Evolutionary conservation across 1,140 invertebrate genomes (phyloP).

Genomic region (Diuraphis noxia): DNA sequence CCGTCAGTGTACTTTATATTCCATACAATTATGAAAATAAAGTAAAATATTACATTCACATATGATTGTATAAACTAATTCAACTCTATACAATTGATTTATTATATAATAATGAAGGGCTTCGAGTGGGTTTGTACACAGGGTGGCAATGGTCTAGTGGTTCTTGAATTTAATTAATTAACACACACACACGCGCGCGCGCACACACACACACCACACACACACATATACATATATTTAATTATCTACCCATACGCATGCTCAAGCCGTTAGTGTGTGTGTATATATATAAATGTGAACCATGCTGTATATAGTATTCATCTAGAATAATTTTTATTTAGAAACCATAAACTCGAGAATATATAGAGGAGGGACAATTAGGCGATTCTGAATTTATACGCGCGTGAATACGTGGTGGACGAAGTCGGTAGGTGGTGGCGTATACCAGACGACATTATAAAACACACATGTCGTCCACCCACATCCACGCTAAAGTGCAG

Average conservation of each 20-base stretch:
- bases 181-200: no score
- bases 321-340: background rate
- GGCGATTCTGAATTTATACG: background rate
- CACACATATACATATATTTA: background rate
- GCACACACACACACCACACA: background rate
- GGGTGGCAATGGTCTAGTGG: constrained; percentile 28
- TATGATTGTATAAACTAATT: background rate
- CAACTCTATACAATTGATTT: background rate
- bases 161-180: constrained; percentile 49
- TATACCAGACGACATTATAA: constrained; percentile 17
- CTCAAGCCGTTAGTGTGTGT: background rate
- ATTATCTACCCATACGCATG: background rate
- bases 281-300: background rate
- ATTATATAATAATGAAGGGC: background rate
- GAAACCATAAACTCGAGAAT: constrained; percentile 1
- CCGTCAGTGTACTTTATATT: background rate
- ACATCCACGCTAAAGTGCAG: background rate
- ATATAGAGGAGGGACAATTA: background rate
- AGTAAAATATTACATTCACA: background rate
- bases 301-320: background rate
- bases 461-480: constrained; percentile 26
- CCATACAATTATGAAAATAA: background rate
- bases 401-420: background rate
- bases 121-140: constrained; percentile 13
- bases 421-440: background rate